Conservation (phyloP, 2,888 invertebrate species). For the Noctua pronuba region DNA sequence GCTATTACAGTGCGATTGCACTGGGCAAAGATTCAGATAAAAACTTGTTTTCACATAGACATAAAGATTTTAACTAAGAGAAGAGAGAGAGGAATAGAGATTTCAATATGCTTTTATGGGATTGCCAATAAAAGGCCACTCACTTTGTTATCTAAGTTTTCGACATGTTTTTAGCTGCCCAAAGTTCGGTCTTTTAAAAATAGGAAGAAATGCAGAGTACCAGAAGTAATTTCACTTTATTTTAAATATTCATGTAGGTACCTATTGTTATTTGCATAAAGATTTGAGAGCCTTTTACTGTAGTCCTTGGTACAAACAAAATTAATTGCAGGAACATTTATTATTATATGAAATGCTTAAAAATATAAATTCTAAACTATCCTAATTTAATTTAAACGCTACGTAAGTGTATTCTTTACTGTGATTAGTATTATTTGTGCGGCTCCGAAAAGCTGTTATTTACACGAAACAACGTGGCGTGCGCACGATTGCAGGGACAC, state of each 20-base stretch:
- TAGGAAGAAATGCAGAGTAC: background rate
- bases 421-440: no score
- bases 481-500: no score
- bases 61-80: background rate
- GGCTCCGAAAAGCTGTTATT: background rate
- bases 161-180: background rate
- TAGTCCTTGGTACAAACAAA: background rate
- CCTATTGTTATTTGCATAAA: background rate
- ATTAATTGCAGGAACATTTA: background rate
- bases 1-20: background rate
- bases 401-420: background rate
- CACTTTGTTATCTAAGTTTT: background rate
- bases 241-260: background rate
- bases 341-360: background rate
- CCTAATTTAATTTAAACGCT: no score
- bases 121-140: no score
- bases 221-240: background rate
- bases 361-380: background rate
- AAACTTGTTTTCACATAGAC: background rate
- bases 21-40: background rate
- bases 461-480: background rate
- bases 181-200: background rate
- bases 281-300: background rate
- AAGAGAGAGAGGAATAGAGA: background rate
- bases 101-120: background rate